phyloP scores from a whole-genome alignment of 2,797 vertebrate genomes.

The Oceanodroma leucorhoa region DNA sequence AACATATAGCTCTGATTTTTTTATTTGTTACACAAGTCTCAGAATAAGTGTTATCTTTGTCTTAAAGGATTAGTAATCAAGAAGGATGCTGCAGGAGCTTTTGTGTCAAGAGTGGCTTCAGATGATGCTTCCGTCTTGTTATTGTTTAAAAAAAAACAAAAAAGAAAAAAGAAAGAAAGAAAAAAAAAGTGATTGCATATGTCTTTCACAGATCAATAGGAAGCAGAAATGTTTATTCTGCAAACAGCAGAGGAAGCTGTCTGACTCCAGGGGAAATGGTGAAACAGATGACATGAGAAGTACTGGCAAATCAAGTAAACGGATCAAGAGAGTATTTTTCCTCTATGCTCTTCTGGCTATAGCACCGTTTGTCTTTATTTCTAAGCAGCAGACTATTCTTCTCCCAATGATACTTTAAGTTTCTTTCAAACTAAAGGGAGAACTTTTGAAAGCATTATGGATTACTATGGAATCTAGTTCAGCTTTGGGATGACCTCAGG shows the following conservation, averaged over 20 bases:
- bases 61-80: not conserved
- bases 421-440: not conserved
- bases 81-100: not conserved
- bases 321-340: not conserved
- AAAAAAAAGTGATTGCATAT: not conserved
- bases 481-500: not conserved
- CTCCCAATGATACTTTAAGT: not conserved
- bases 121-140: not conserved
- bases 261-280: not conserved
- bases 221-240: constrained; percentile 18
- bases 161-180: not conserved
- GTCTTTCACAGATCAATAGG: not conserved
- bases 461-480: not conserved
- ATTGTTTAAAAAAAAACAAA: not conserved
- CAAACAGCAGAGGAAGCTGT: not conserved
- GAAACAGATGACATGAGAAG: not conserved
- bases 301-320: not conserved
- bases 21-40: not conserved
- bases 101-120: not conserved
- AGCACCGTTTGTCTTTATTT: not conserved
- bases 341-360: not conserved
- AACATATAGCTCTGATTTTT: not conserved
- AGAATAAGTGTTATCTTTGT: not conserved
- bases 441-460: not conserved
- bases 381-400: not conserved